Base-by-base conservation (phyloP, 2,113 vertebrate genomes). In the Nettapus auritus region DNA sequence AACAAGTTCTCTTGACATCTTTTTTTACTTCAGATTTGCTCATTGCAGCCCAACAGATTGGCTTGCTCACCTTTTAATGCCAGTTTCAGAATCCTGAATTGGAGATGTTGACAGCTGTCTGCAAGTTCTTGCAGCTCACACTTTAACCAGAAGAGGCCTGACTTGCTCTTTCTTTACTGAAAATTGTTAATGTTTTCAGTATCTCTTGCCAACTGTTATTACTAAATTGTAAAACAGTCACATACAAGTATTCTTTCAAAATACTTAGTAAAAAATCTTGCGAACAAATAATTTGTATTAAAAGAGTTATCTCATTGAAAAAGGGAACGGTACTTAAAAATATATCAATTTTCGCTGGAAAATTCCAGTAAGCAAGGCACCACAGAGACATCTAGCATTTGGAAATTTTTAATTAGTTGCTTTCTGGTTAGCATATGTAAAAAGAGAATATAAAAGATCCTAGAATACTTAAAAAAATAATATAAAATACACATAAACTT, bases 91-190 rank as follows among this genome's bases (percentile, higher is more conserved):
- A 62, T 67, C 22, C 26, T 50, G 73, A 16, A 29, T 5, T 74
- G 42, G 52, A 71, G 36, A 22, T 57, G 52, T 74, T 74, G 31
- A n/a, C 82, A 50, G 31, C 40, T 88, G 40, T 29, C 50, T 83
- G 44, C 68, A 55, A 60, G 40, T 69, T 69, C 89, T 81, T 96
- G 95, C 93, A 97, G 60, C 89, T 93, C 93, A 77, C 75, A 9
- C n/a, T 94, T 69, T 94, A 79, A 60, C 94, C 95, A 97, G 91
- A 88, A 96, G 95, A 94, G 84, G 96, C 91, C 95, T 60, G 71
- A 91, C 94, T 96, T 96, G 70, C 75, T 85, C 93, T 94, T 94
- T 92, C 62, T 16, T 11, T 74, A 3, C 8, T 82, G 67, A 93
- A 93, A 86, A 80, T 23, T 55, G 36, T 22, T 94, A 20, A 2